Evolutionary conservation across 2,797 vertebrate genomes (phyloP).

Genomic region (Setipinna tenuifilis): DNA sequence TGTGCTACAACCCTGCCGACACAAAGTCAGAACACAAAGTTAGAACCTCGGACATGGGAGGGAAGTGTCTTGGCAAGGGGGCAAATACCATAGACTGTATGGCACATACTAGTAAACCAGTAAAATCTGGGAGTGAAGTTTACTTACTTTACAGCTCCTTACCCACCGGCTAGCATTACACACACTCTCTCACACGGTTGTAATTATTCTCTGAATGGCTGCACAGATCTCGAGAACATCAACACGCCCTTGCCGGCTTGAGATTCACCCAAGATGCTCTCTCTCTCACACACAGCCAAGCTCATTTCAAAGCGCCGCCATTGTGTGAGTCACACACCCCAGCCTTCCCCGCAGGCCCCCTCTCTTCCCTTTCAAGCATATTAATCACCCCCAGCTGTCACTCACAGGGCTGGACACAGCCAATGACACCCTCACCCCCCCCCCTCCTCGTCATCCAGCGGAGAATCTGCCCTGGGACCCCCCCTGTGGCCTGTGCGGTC

Average conservation of each 20-base stretch:
- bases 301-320: neutral
- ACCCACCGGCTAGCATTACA: neutral
- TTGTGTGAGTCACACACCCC: neutral
- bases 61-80: neutral
- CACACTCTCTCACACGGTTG: neutral
- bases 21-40: neutral
- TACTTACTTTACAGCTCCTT: neutral
- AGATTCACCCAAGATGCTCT: neutral
- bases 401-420: neutral
- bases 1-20: too few species aligned
- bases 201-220: constrained; percentile 49
- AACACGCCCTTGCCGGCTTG: constrained; percentile 33
- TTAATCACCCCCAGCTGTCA: constrained; percentile 15
- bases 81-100: too few species aligned
- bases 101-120: too few species aligned
- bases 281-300: neutral
- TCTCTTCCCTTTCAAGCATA: neutral
- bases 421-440: neutral
- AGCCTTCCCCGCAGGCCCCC: neutral
- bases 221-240: constrained; percentile 36
- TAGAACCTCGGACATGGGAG: neutral
- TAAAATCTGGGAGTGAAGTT: neutral
- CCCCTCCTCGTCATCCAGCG: neutral
- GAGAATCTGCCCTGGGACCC: neutral
- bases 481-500: neutral